Evolutionary conservation across 2,888 invertebrate species (phyloP).

Genomic region (Agrilus cyanescens): DNA sequence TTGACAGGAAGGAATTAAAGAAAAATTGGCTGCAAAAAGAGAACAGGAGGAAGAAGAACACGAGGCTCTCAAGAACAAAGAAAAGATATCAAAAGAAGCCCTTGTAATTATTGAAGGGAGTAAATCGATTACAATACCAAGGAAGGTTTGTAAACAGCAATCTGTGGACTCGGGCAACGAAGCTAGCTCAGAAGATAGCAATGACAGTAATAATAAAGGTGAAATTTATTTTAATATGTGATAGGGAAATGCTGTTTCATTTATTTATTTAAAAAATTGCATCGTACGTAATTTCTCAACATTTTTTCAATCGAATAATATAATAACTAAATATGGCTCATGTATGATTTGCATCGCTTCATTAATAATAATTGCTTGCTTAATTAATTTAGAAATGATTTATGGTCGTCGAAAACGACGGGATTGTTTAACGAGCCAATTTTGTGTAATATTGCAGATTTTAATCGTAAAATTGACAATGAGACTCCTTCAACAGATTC

Average conservation of each 20-base stretch:
- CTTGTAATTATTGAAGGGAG: constrained; percentile 7
- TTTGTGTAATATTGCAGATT: constrained; percentile 9
- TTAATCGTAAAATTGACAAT: constrained; percentile 13
- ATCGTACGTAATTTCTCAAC: no score
- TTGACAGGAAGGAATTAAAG: constrained; percentile 70
- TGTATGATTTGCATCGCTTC: no score
- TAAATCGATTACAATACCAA: constrained; percentile 29
- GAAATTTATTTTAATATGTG: constrained; percentile 19
- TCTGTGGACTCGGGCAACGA: constrained; percentile 82
- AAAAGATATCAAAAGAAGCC: constrained; percentile 15
- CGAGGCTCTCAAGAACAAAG: constrained; percentile 30
- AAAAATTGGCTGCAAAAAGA: constrained; percentile 59
- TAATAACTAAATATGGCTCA: no score
- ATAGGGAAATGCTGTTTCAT: no score
- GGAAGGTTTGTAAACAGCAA: constrained; percentile 49
- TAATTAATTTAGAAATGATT: background rate
- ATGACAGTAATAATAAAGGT: constrained; percentile 76
- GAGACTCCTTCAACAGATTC: constrained; percentile 16
- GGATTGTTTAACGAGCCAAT: no score
- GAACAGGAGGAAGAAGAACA: constrained; percentile 38
- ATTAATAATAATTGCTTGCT: background rate
- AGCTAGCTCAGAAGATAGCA: constrained; percentile 88
- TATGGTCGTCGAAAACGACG: background rate
- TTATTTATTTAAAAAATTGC: no score
- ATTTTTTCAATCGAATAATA: no score